Base-by-base conservation (phyloP, 2,888 invertebrate species). In the Merodon equestris region DNA sequence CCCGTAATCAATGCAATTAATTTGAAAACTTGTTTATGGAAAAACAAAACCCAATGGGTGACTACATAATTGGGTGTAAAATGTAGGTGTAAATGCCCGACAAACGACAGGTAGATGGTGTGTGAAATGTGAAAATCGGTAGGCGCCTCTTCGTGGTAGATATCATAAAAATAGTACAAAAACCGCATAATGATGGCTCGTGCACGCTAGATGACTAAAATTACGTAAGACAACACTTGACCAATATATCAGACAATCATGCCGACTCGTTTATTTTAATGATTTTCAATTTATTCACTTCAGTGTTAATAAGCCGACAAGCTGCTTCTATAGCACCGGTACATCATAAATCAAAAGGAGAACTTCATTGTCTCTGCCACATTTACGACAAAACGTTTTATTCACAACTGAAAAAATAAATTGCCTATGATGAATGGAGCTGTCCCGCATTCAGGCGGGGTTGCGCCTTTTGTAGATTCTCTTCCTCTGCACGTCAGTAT, bases 221-320 rank as follows among this genome's bases (percentile, higher is more conserved):
- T n/a, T n/a, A n/a, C n/a, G n/a, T n/a, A n/a, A n/a, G n/a, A n/a
- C 27, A 4, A 27, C 27, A 27, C 7, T 27, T 27, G 27, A 27
- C 27, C 27, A n/a, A n/a, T n/a, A n/a, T n/a, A n/a, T n/a, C n/a
- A n/a, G n/a, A n/a, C n/a, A n/a, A n/a, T 27, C 3, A 2, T 27
- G 3, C 7, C 27, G 3, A 27, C 2, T 2, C 27, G 7, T 27
- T 27, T 27, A 27, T 27, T 27, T 27, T 27, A 50, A 27, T 50
- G 1, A 57, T 50, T 66, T 56, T 42, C 50, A 57, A 67, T 57
- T 50, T 27, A 57, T 56, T 67, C 48, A 67, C 42, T 66, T 66
- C 19, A 56, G 27, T 9, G 18, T 27, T 47, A 45, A 54, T 54
- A 10, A 27, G 27, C 12, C 48, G 12, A 57, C 42, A 57, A 19